Percentiles rank a stretch among this genome's conserved stretches.
Evolutionary conservation across 2,888 invertebrate genomes (phyloP).

Genomic region (Tipula unca): DNA sequence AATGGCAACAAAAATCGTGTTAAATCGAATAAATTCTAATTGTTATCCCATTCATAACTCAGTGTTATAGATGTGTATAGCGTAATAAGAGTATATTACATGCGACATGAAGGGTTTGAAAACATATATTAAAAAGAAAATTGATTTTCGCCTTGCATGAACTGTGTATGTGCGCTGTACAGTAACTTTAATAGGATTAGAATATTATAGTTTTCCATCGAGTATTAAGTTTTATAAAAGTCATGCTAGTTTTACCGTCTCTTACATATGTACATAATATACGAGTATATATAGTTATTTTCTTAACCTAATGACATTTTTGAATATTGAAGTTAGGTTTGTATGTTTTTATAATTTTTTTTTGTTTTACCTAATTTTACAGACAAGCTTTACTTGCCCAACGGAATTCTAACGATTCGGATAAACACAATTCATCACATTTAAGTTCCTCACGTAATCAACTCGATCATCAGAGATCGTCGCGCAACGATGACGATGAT

Average conservation of each 20-base stretch:
- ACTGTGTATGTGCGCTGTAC: not conserved
- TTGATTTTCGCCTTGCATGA: not conserved
- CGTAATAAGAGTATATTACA: not conserved
- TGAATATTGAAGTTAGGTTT: not conserved
- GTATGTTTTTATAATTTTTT: not conserved
- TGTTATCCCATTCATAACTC: not conserved
- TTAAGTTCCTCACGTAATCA: slow-evolving; percentile 45
- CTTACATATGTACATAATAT: no score
- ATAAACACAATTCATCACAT: slow-evolving; percentile 47
- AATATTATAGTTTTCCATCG: not conserved
- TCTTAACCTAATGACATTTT: not conserved
- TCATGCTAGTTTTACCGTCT: not conserved
- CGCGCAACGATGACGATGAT: slow-evolving; percentile 54
- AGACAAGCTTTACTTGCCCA: slow-evolving; percentile 58
- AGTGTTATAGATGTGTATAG: not conserved
- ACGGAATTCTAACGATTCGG: slow-evolving; percentile 43
- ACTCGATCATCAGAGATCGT: slow-evolving; percentile 34
- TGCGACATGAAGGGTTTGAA: not conserved
- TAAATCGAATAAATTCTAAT: not conserved
- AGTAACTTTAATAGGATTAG: not conserved
- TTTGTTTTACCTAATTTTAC: slow-evolving; percentile 34
- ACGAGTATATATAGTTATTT: not conserved
- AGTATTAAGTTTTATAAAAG: not conserved
- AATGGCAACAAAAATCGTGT: not conserved
- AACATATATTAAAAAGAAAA: not conserved